Evolutionary conservation across 1,140 invertebrate species (phyloP), one percentile per base, ranked within the genome.

Genomic region (Elymnias hypermnestra): DNA sequence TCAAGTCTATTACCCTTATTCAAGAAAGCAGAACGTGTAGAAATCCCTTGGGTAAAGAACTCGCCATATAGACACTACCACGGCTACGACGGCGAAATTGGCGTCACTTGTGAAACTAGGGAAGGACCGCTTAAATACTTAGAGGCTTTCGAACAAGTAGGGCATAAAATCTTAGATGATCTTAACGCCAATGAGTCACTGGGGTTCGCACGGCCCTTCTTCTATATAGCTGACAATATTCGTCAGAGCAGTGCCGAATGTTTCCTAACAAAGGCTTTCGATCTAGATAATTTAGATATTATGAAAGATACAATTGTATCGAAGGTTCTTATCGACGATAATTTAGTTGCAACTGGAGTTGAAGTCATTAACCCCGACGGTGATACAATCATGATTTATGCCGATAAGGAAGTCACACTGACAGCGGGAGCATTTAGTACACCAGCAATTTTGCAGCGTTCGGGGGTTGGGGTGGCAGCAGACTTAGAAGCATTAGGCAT

Each of bases 171-270:
- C n/a, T 15, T 7, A 8, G 13, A 33, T 2, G 29, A 33, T 12
- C 5, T 15, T 2, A 33, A 4, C 29, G 15, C 29, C 7, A 9
- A 33, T 8, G 29, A 33, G 7, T 7, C 92, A 60, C 88, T 87
- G 19, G 91, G 94, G 44, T 92, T 93, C 53, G 85, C 87, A 0
- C 62, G 87, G 22, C 84, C 91, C 0, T 89, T 91, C 63, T 94
- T 83, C 19, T 94, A 93, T 0, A 71, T 95, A 9, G 76, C 90
- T 14, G 83, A 94, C 35, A 94, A 94, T 0, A 72, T 91, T 7
- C 84, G 94, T 7, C 94, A 93, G 66, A 90, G 87, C 38, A 83
- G 89, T 10, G 83, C 89, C 0, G 82, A 81, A 50, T 87, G 86
- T 0, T 92, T 89, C 63, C 54, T 92, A 2, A 57, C 67, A 17